phyloP scores from a whole-genome alignment of 37 sponge, comb jelly and placozoan species.

The Ianthella basta region DNA sequence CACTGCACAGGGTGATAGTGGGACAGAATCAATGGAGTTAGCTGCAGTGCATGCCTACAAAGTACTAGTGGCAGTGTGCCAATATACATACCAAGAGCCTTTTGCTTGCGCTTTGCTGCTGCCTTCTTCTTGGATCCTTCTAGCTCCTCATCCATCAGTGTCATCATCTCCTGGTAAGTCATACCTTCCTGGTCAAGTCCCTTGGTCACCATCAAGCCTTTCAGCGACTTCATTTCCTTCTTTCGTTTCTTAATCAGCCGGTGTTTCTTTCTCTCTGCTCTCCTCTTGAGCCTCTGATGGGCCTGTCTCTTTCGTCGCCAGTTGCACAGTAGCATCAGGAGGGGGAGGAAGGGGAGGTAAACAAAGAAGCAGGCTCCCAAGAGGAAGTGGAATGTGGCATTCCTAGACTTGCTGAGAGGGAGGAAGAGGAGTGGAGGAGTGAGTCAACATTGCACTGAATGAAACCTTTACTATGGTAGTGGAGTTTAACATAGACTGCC shows the following conservation, averaged over 20 bases:
- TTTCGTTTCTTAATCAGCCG: slow-evolving; percentile 55
- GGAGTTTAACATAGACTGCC: neutral
- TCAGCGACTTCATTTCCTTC: slow-evolving; percentile 69
- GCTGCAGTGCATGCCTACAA: neutral
- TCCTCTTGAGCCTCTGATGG: slow-evolving; percentile 69
- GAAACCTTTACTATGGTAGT: neutral
- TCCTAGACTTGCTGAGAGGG: slow-evolving; percentile 58
- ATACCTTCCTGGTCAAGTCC: slow-evolving; percentile 36
- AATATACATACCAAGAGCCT: slow-evolving; percentile 45
- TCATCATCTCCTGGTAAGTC: slow-evolving; percentile 52
- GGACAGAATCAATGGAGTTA: neutral
- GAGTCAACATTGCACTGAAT: neutral
- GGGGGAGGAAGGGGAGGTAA: slow-evolving; percentile 75
- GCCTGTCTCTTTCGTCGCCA: slow-evolving; percentile 62
- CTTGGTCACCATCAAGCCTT: slow-evolving; percentile 64
- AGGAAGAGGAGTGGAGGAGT: neutral
- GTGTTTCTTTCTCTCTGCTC: slow-evolving; percentile 58
- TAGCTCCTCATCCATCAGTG: slow-evolving; percentile 53
- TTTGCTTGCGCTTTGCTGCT: slow-evolving; percentile 42
- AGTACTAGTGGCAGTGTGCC: neutral
- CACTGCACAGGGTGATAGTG: slow-evolving; percentile 31
- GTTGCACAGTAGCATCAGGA: slow-evolving; percentile 63
- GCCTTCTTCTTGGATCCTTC: slow-evolving; percentile 41
- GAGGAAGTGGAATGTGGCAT: slow-evolving; percentile 74
- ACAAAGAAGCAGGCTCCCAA: slow-evolving; percentile 82